Conservation (phyloP, 2,797 vertebrate species). For the Trichosurus vulpecula region DNA sequence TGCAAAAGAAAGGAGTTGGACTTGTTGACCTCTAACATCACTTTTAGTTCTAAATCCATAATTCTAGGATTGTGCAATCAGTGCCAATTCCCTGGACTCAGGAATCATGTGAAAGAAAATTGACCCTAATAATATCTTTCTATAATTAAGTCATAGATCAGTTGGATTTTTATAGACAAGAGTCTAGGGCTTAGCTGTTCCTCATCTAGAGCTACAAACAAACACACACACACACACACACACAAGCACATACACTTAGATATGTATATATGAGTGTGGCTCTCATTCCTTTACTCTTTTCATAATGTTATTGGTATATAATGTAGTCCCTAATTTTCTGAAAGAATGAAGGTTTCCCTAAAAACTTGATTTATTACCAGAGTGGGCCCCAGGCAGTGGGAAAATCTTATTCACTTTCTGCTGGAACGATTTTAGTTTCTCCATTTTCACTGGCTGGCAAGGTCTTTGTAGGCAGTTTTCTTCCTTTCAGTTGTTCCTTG, state of each 20-base stretch:
- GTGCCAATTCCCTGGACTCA: neutral
- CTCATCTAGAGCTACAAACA: neutral
- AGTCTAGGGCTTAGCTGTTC: neutral
- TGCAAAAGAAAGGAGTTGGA: neutral
- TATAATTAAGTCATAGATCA: neutral
- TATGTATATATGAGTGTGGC: neutral
- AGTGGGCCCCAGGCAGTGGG: neutral
- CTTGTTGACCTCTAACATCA: neutral
- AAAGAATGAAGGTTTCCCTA: neutral
- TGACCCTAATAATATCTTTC: neutral
- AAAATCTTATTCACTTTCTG: neutral
- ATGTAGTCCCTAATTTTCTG: neutral
- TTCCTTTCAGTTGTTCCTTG: neutral
- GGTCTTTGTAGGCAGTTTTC: neutral
- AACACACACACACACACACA: neutral
- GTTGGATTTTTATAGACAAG: neutral
- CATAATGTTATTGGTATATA: neutral
- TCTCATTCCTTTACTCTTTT: neutral
- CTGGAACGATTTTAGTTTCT: neutral
- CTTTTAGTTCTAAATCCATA: neutral
- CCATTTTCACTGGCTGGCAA: neutral
- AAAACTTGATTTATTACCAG: neutral
- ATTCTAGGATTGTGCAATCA: neutral
- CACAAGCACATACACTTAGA: neutral
- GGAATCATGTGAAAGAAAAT: neutral